A percentile compares a stretch with the other conserved stretches of the same genome.
phyloP scores from a whole-genome alignment of 2,888 invertebrate species.

The Rotaria macrura region DNA sequence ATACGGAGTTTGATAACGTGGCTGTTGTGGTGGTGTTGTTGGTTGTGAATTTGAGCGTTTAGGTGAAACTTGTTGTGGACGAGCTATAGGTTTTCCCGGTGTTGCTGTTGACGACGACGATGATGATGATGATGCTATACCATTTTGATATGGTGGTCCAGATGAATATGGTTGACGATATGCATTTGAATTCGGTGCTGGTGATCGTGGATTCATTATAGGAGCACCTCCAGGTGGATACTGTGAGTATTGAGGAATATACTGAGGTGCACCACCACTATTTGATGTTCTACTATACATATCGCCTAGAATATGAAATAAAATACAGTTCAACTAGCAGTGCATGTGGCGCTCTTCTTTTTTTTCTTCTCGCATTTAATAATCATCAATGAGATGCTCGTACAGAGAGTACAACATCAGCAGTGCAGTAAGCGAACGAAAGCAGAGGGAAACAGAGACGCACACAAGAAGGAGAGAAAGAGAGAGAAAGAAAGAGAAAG shows the following conservation, averaged over 20 bases:
- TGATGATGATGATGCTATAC: neutral
- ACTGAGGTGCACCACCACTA: neutral
- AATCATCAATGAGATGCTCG: conserved; percentile 7
- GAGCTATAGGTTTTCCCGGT: neutral
- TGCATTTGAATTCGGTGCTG: neutral
- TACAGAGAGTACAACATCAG: neutral
- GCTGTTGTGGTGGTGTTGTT: neutral
- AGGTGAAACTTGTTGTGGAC: neutral
- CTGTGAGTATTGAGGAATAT: neutral
- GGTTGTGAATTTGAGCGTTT: neutral
- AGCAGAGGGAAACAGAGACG: neutral
- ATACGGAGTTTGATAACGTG: conserved; percentile 1
- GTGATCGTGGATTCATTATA: neutral
- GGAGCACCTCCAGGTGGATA: neutral
- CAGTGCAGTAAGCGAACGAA: neutral
- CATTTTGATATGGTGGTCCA: conserved; percentile 3
- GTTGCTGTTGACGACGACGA: neutral
- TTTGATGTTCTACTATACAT: neutral
- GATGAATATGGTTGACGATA: neutral
- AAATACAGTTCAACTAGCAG: neutral
- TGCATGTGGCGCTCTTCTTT: neutral
- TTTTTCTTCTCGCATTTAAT: neutral
- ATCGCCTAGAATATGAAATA: neutral
- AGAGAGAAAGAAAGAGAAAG: neutral
- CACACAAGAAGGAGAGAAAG: neutral